A percentile compares a stretch with the other conserved stretches of the same genome.
Conservation (phyloP, 1,140 invertebrate species). For the Antheraea mylitta region DNA sequence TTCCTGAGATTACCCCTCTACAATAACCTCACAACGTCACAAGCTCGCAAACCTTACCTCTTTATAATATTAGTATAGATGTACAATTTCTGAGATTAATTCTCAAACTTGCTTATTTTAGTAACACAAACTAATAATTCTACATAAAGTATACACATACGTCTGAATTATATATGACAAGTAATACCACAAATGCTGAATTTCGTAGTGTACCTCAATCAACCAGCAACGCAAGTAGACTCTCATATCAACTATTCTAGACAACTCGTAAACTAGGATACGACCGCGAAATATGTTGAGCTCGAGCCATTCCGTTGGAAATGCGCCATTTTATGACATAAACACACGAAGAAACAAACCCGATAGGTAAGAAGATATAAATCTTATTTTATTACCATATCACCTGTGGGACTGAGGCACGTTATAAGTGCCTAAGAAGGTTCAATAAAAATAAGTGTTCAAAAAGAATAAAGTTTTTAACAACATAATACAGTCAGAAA, state of each 20-base stretch:
- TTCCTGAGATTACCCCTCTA: too few species aligned
- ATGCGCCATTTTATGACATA: not conserved
- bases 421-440: not conserved
- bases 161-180: too few species aligned
- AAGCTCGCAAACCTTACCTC: too few species aligned
- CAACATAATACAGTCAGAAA: too few species aligned
- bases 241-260: slow-evolving; percentile 14
- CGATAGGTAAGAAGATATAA: slow-evolving; percentile 19
- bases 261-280: slow-evolving; percentile 26
- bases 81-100: too few species aligned
- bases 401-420: slow-evolving; percentile 14
- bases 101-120: too few species aligned
- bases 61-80: too few species aligned
- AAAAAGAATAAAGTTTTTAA: not conserved
- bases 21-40: too few species aligned
- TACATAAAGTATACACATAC: too few species aligned
- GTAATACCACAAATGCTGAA: not conserved
- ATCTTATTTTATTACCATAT: slow-evolving; percentile 19
- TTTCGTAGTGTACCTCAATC: not conserved
- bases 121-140: too few species aligned
- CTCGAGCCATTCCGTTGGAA: not conserved
- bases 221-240: not conserved
- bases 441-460: slow-evolving; percentile 5
- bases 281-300: slow-evolving; percentile 7
- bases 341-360: not conserved